These are phyloP conservation scores for Galbula dea DNA, from an alignment of 2,113 vertebrate genomes.

Conservation along the genomic window DNA sequence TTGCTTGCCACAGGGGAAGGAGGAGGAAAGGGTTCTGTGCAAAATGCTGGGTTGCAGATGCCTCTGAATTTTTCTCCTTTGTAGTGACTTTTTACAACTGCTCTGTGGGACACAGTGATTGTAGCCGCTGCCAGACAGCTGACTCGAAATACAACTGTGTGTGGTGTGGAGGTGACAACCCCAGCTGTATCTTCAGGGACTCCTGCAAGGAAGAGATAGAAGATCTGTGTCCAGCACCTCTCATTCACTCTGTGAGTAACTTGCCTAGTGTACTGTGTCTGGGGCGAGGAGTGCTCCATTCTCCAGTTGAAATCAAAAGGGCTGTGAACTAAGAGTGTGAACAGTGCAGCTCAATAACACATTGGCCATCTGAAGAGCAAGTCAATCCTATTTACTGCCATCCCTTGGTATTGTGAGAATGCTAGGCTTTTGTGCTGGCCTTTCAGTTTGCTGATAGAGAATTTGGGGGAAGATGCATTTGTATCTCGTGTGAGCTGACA, in stretches of 20 bases:
- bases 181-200: conserved; percentile 82
- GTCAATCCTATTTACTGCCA: neutral
- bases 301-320: neutral
- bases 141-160: conserved; percentile 86
- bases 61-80: neutral
- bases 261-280: neutral
- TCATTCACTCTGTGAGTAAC: conserved; percentile 86
- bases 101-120: conserved; percentile 89
- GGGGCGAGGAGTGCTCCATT: neutral
- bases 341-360: neutral
- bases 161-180: conserved; percentile 85
- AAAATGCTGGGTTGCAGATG: neutral
- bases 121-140: conserved; percentile 93
- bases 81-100: conserved; percentile 95
- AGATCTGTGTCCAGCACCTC: conserved; percentile 87
- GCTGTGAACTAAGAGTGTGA: neutral
- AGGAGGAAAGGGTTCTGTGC: neutral
- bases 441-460: neutral
- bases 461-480: neutral
- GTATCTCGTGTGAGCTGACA: neutral
- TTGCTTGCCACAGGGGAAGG: neutral
- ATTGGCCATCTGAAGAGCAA: neutral
- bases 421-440: neutral
- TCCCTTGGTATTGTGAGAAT: neutral
- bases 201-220: conserved; percentile 83